These are phyloP conservation scores for Laticauda laticaudata DNA, from an alignment of 2,113 vertebrate genomes.

Conservation along the genomic window DNA sequence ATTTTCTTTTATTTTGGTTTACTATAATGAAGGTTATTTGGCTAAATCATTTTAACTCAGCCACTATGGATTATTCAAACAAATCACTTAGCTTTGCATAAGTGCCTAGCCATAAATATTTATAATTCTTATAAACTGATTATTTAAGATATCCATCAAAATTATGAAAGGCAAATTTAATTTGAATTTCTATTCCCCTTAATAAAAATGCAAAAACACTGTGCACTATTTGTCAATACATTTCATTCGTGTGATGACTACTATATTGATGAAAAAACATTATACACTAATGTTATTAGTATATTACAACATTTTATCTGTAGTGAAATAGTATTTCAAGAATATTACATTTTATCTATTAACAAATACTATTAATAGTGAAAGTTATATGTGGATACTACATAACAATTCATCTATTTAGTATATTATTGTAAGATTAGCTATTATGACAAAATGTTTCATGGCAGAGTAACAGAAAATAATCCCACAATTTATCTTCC, in stretches of 20 bases:
- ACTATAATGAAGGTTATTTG: neutral
- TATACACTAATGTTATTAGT: too few relatives aligned
- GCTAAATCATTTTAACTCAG: neutral
- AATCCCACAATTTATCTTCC: neutral
- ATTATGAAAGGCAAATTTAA: neutral
- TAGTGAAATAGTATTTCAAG: neutral
- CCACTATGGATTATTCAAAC: neutral
- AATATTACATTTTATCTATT: neutral
- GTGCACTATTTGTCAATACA: neutral
- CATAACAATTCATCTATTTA: neutral
- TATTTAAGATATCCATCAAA: neutral
- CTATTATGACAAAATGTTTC: neutral
- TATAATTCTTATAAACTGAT: neutral
- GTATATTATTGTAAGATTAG: neutral
- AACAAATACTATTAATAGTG: neutral
- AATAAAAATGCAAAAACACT: neutral
- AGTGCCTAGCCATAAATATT: neutral
- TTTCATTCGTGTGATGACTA: neutral
- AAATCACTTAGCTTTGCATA: neutral
- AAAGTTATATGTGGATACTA: neutral
- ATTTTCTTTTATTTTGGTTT: neutral
- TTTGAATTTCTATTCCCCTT: neutral
- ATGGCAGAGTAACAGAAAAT: neutral
- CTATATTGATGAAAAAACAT: neutral
- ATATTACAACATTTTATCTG: neutral